A percentile compares a stretch with the other conserved stretches of the same genome.
Conservation (phyloP, 2,113 vertebrate genomes). For the Acrocephalus arundinaceus region DNA sequence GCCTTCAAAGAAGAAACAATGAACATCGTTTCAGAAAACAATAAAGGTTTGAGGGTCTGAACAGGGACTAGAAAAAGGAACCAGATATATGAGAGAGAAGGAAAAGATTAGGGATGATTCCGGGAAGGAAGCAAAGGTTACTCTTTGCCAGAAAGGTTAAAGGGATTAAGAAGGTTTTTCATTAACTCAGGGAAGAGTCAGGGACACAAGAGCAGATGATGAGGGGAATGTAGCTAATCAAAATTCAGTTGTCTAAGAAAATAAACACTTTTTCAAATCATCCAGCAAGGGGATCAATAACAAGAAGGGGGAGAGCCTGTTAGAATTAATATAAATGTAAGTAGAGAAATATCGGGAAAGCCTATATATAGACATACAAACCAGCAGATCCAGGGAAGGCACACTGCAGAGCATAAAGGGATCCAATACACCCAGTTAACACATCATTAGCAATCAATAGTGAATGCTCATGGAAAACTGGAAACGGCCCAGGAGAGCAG, state of each 20-base stretch:
- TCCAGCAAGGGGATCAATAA: background rate
- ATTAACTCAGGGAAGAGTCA: background rate
- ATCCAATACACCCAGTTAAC: background rate
- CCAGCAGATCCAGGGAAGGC: background rate
- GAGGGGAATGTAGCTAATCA: background rate
- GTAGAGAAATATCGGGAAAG: background rate
- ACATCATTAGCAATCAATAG: slow-evolving; percentile 10
- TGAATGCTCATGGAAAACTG: slow-evolving; percentile 28
- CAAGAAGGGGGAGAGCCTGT: background rate
- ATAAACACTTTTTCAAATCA: background rate
- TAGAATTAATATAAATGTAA: background rate
- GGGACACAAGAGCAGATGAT: background rate
- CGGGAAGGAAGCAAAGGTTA: background rate
- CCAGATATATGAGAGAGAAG: background rate
- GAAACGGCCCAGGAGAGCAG: slow-evolving; percentile 12
- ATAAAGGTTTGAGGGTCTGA: background rate
- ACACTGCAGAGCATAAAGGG: background rate
- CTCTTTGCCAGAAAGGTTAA: background rate
- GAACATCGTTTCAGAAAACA: background rate
- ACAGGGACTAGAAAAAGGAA: background rate
- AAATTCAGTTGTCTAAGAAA: slow-evolving; percentile 32
- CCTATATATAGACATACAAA: background rate
- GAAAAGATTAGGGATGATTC: background rate
- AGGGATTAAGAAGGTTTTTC: slow-evolving; percentile 2
- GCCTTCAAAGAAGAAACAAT: background rate